A percentile compares a stretch with the other conserved stretches of the same genome.
Evolutionary conservation across 2,797 vertebrate genomes (phyloP).

Genomic region (Clarias platycephalus): DNA sequence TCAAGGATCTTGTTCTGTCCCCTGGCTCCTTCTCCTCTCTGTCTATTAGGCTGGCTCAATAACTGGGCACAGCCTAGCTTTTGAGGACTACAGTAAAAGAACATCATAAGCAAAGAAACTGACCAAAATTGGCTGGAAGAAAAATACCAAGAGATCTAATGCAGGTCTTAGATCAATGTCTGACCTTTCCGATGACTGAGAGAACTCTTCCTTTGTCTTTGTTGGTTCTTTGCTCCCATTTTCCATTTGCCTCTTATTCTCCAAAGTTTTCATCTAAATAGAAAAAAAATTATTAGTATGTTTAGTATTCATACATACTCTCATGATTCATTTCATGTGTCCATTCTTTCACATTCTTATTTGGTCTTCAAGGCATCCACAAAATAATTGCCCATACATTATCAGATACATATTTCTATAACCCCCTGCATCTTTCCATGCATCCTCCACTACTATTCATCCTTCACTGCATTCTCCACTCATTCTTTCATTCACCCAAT

Average conservation of each 20-base stretch:
- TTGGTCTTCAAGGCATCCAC: not conserved
- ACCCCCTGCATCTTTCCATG: not conserved
- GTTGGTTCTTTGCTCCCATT: conserved; percentile 69
- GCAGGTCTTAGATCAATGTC: not conserved
- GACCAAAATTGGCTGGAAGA: not conserved
- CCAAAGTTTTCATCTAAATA: conserved; percentile 58
- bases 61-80: not conserved
- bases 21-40: conserved; percentile 15
- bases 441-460: not conserved
- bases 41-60: conserved; percentile 28
- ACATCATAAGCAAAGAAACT: not conserved
- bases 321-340: not conserved
- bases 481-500: conserved; percentile 2
- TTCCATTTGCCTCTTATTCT: conserved; percentile 65
- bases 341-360: not conserved
- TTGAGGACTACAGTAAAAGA: conserved; percentile 16
- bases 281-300: not conserved
- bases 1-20: not conserved
- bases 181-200: conserved; percentile 66
- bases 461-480: not conserved
- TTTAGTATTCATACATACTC: not conserved
- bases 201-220: conserved; percentile 65
- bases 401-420: not conserved
- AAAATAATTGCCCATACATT: not conserved
- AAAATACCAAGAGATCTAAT: not conserved